Percentiles rank a stretch among this genome's conserved stretches.
Evolutionary conservation across 2,888 invertebrate genomes (phyloP).

Genomic region (Choreutis nemorana): DNA sequence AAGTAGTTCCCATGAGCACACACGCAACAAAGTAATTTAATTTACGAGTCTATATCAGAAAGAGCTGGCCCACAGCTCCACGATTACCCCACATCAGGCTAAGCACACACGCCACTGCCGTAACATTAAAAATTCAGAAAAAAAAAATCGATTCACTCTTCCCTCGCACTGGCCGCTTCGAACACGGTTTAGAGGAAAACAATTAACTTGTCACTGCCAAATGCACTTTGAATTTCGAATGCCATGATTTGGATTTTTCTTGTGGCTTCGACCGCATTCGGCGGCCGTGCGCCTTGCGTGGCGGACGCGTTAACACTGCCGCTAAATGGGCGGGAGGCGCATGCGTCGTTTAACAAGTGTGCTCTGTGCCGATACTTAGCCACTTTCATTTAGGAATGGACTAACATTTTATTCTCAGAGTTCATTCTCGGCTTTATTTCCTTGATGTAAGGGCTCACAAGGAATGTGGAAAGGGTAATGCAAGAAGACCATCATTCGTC

Average conservation of each 20-base stretch:
- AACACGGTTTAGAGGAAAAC: neutral
- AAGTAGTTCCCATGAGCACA: constrained; percentile 19
- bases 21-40: constrained; percentile 50
- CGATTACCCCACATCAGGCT: constrained; percentile 6
- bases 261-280: constrained; percentile 17
- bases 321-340: constrained; percentile 21
- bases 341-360: constrained; percentile 31
- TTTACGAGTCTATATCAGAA: constrained; percentile 37
- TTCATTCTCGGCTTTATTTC: constrained; percentile 10
- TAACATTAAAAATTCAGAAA: constrained; percentile 32
- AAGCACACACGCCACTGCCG: constrained; percentile 17
- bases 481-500: constrained; percentile 24
- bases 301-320: constrained; percentile 18
- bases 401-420: constrained; percentile 18
- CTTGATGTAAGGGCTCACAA: neutral
- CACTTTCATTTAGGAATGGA: constrained; percentile 49
- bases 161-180: neutral
- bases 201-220: neutral
- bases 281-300: constrained; percentile 31
- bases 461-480: constrained; percentile 23
- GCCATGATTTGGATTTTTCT: constrained; percentile 29
- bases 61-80: constrained; percentile 16
- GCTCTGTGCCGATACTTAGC: constrained; percentile 16
- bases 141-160: constrained; percentile 15
- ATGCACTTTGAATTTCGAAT: constrained; percentile 30